A percentile compares a stretch with the other conserved stretches of the same genome.
phyloP scores from a whole-genome alignment of 2,888 invertebrate genomes.

The Drosophila barbarae region DNA sequence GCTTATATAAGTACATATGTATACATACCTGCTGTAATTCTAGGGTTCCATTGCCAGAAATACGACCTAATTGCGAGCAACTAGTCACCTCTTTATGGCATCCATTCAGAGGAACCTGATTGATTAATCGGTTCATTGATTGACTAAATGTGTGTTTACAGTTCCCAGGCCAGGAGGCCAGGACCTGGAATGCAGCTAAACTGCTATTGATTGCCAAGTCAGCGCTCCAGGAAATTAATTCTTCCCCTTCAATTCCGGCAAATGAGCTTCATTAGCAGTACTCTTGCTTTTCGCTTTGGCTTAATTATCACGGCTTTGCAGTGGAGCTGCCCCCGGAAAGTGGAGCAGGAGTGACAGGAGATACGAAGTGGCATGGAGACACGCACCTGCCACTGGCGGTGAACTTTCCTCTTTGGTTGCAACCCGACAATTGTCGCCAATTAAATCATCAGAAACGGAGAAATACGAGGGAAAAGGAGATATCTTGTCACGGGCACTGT shows the following conservation, averaged over 20 bases:
- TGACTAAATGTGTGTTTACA: conserved; percentile 28
- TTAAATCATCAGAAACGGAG: conserved; percentile 48
- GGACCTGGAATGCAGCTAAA: conserved; percentile 29
- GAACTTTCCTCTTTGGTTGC: conserved; percentile 48
- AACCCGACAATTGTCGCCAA: conserved; percentile 71
- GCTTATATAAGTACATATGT: neutral
- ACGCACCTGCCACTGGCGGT: conserved; percentile 42
- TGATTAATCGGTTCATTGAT: conserved; percentile 35
- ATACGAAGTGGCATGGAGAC: conserved; percentile 21
- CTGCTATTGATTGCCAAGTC: conserved; percentile 26
- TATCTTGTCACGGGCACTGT: neutral
- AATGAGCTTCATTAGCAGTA: conserved; percentile 49
- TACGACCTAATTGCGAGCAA: conserved; percentile 23
- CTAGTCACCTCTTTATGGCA: conserved; percentile 25
- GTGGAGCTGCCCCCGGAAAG: conserved; percentile 11
- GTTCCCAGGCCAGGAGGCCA: conserved; percentile 25
- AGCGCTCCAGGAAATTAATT: conserved; percentile 23
- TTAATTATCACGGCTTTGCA: conserved; percentile 50
- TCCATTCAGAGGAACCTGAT: conserved; percentile 22
- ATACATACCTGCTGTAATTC: conserved; percentile 1
- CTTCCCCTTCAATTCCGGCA: conserved; percentile 39
- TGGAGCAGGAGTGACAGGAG: conserved; percentile 32
- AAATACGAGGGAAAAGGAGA: conserved; percentile 1
- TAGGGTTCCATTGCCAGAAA: conserved; percentile 10
- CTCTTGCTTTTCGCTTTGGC: conserved; percentile 34